Evolutionary conservation across 2,888 invertebrate genomes (phyloP).

Genomic region (Octodonta nipae): DNA sequence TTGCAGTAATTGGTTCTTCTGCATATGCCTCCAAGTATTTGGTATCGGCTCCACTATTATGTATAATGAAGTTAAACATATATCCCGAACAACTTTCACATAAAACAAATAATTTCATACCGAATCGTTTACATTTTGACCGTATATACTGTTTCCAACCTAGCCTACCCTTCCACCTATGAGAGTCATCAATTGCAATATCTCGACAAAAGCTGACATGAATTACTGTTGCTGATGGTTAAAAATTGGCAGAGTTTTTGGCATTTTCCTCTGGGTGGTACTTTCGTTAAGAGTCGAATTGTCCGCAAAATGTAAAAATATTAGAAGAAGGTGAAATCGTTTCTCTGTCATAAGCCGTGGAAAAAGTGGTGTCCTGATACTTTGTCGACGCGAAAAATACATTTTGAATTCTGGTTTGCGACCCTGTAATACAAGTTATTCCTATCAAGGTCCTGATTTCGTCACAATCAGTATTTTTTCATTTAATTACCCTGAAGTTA

Average conservation of each 20-base stretch:
- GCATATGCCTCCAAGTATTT: neutral
- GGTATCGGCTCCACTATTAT: conserved; percentile 2
- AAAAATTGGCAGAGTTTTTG: too few species aligned
- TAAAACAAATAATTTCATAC: conserved; percentile 8
- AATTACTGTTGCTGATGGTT: too few species aligned
- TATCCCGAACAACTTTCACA: conserved; percentile 8
- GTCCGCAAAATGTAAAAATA: neutral
- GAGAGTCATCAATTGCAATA: too few species aligned
- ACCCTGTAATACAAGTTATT: neutral
- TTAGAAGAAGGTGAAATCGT: neutral
- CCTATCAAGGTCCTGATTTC: neutral
- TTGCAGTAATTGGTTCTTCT: conserved; percentile 2
- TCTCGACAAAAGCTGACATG: too few species aligned
- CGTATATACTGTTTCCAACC: conserved; percentile 8
- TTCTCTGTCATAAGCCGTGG: neutral
- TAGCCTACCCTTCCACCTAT: conserved; percentile 7
- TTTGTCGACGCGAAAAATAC: neutral
- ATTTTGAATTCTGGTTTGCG: neutral
- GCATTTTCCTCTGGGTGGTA: too few species aligned
- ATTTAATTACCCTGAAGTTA: neutral
- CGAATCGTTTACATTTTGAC: conserved; percentile 5
- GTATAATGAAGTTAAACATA: conserved; percentile 3
- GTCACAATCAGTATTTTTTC: neutral
- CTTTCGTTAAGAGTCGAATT: neutral
- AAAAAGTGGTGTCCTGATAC: neutral